Evolutionary conservation across 1,140 invertebrate species (phyloP), one percentile per base, ranked within the genome.

Genomic region (Chlorops oryzae): DNA sequence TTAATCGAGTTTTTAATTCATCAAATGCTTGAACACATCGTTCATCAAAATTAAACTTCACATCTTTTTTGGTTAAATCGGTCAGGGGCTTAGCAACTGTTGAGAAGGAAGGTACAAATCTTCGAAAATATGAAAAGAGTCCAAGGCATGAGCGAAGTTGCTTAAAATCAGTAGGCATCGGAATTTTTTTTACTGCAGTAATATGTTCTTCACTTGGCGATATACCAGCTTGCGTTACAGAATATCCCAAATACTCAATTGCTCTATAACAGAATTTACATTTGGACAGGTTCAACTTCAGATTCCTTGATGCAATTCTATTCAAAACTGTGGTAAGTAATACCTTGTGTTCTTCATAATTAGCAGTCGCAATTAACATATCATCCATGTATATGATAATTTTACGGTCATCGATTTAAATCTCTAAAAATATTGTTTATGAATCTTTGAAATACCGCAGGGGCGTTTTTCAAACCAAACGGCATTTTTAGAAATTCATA

Each of bases 401-500:
- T 17, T 25, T 40, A 18, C n/a, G 12, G 28, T 41, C 27, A 4
- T 18, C n/a, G 13, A 25, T 40, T n/a, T 10, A 48, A n/a, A 17
- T 38, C 21, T 20, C 22, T 18, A 18, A 50, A 22, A 20, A 42
- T 50, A 5, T 15, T 48, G 7, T 28, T 43, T 25, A 50, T 50
- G 7, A 43, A 20, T 4, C 39, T 18, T 43, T 43, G 24, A 32
- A 50, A 50, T 18, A 32, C 27, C 17, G 48, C 39, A n/a, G 52
- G 52, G 1, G 20, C 20, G 18, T 34, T 39, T 22, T 40, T 44
- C 10, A 67, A 37, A 9, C 64, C 65, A 44, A 65, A 67, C 1
- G 64, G 63, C 10, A 65, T 47, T 5, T 49, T 45, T 3, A 42
- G 23, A 45, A 59, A 70, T 46, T 64, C 59, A 27, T 55, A 78